Percentiles rank a stretch among this genome's conserved stretches.
Conservation (phyloP, 2,888 invertebrate species). For the Crocallis elinguaria region DNA sequence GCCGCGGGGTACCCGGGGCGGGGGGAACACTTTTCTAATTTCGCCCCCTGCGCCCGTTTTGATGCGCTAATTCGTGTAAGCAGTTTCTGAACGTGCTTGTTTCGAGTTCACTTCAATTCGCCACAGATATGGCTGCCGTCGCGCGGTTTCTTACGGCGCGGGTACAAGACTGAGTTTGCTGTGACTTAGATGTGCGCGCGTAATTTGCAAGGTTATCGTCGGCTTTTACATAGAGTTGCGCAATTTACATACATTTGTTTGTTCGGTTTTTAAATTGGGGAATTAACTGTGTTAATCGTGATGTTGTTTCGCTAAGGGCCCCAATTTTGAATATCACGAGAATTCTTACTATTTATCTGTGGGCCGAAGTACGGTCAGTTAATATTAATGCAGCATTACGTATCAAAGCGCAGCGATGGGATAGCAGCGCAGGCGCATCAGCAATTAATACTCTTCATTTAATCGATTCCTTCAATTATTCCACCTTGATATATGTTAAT, state of each 20-base stretch:
- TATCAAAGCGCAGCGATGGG: constrained; percentile 62
- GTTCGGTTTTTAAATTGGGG: constrained; percentile 83
- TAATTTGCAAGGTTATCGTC: constrained; percentile 67
- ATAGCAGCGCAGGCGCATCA: constrained; percentile 75
- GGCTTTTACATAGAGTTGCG: constrained; percentile 81
- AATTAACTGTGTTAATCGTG: constrained; percentile 79
- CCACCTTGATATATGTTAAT: constrained; percentile 82
- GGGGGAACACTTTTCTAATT: constrained; percentile 79
- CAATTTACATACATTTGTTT: constrained; percentile 84
- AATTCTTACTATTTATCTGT: constrained; percentile 40
- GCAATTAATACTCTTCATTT: constrained; percentile 84
- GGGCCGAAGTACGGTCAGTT: constrained; percentile 48
- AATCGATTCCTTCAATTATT: constrained; percentile 85
- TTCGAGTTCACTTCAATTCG: constrained; percentile 77
- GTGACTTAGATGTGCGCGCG: constrained; percentile 10
- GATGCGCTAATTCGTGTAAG: constrained; percentile 85
- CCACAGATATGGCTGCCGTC: constrained; percentile 49
- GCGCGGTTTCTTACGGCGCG: constrained; percentile 41
- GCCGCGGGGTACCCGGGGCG: constrained; percentile 58
- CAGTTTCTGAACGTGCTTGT: constrained; percentile 84
- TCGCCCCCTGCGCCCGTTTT: constrained; percentile 80
- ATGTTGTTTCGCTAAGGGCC: constrained; percentile 65
- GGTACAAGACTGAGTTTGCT: constrained; percentile 50
- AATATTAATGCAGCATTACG: constrained; percentile 48
- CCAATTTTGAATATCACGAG: constrained; percentile 28